These are phyloP conservation scores for Hermodice carunculata DNA, from an alignment of 2,888 invertebrate genomes.

Conservation along the genomic window DNA sequence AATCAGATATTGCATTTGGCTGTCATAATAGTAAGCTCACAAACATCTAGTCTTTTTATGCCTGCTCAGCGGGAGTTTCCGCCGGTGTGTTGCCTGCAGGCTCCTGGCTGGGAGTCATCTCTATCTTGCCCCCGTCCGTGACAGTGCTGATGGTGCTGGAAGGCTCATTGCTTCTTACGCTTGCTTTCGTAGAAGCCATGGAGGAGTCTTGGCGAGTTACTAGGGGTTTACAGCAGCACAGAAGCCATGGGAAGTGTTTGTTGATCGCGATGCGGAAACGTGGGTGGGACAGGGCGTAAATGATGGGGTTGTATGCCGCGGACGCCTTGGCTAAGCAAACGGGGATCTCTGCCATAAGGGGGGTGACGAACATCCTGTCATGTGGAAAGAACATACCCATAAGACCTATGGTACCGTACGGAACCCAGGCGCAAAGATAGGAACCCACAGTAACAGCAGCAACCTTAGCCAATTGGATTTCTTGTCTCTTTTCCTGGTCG, in stretches of 20 bases:
- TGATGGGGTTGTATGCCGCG: conserved; percentile 90
- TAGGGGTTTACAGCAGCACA: conserved; percentile 28
- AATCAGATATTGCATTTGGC: no score
- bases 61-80: no score
- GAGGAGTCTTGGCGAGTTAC: no score
- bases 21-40: no score
- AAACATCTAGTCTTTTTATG: no score
- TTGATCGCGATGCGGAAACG: conserved; percentile 60
- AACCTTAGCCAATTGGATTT: conserved; percentile 74
- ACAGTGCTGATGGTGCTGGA: no score
- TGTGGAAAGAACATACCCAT: conserved; percentile 58
- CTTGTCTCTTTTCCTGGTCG: conserved; percentile 46
- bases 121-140: no score
- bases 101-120: no score
- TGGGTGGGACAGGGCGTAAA: conserved; percentile 72
- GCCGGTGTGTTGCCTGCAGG: no score
- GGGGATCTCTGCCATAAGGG: conserved; percentile 60
- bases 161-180: no score
- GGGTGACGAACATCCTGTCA: conserved; percentile 52
- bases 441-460: conserved; percentile 87
- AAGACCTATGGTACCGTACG: conserved; percentile 83
- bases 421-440: conserved; percentile 95
- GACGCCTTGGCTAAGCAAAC: conserved; percentile 93
- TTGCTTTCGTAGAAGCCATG: no score
- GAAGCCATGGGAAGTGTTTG: conserved; percentile 80